Conservation (phyloP, 2,888 invertebrate genomes). For the Epistrophe grossulariae region DNA sequence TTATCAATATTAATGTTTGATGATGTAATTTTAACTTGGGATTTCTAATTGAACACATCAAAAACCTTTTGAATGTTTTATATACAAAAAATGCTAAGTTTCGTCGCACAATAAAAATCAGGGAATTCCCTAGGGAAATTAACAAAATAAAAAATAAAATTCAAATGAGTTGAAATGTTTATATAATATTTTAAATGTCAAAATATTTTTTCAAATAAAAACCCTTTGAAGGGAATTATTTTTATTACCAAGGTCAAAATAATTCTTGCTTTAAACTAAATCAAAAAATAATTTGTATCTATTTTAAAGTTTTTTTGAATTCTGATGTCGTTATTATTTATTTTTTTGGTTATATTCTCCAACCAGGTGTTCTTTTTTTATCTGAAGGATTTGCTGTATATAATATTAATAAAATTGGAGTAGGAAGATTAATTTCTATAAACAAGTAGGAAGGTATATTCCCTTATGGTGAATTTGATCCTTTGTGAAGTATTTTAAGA, state of each 20-base stretch:
- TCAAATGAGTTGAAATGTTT: neutral
- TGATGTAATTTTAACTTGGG: no score
- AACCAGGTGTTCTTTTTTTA: neutral
- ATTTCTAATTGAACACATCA: no score
- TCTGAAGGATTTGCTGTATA: neutral
- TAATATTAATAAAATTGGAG: neutral
- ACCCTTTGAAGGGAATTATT: no score
- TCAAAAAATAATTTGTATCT: no score
- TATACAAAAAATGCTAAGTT: neutral
- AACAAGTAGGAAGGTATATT: neutral
- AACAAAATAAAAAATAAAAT: neutral
- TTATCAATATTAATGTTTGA: no score
- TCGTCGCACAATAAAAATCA: no score
- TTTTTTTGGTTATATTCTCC: neutral
- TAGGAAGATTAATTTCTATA: neutral
- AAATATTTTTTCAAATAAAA: no score
- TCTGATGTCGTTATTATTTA: neutral
- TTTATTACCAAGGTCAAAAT: no score
- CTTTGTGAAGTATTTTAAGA: neutral
- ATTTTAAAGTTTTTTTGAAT: no score
- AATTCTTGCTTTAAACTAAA: no score
- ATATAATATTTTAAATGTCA: no score
- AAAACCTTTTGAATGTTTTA: neutral
- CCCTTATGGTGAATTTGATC: neutral
- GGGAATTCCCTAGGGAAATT: neutral